Conservation (phyloP, 2,888 invertebrate genomes). For the Ophioninae sp. region DNA sequence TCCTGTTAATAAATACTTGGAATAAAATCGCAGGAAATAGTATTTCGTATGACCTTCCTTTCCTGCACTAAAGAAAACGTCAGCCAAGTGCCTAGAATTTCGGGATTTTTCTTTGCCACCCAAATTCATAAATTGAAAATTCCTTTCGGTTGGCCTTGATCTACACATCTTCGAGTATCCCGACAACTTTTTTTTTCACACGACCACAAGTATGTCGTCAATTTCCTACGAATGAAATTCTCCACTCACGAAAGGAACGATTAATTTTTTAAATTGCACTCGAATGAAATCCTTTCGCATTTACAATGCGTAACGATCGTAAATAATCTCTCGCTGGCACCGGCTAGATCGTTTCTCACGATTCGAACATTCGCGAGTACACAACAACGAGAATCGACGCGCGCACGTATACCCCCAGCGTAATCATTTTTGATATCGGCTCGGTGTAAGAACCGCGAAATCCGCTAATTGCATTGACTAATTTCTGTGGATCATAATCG, state of each 20-base stretch:
- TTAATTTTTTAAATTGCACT: neutral
- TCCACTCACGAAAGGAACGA: neutral
- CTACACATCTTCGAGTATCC: no score
- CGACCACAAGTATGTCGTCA: neutral
- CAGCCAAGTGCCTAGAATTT: no score
- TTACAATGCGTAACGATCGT: neutral
- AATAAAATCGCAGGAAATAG: no score
- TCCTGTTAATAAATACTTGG: no score
- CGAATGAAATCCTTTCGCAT: neutral
- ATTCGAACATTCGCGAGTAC: neutral
- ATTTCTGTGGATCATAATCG: conserved; percentile 49
- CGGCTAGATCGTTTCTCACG: conserved; percentile 35
- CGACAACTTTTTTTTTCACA: neutral
- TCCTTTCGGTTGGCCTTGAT: no score
- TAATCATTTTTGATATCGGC: conserved; percentile 17
- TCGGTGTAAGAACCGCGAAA: conserved; percentile 12
- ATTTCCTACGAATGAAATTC: neutral
- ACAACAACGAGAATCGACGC: neutral
- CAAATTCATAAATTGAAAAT: no score
- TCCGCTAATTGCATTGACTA: conserved; percentile 46
- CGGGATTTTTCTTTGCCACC: no score
- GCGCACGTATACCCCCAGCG: neutral
- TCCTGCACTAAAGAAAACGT: no score
- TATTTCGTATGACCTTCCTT: no score
- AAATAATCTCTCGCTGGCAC: conserved; percentile 5